Conservation (phyloP, 2,113 vertebrate species). For the Grammomys surdaster region DNA sequence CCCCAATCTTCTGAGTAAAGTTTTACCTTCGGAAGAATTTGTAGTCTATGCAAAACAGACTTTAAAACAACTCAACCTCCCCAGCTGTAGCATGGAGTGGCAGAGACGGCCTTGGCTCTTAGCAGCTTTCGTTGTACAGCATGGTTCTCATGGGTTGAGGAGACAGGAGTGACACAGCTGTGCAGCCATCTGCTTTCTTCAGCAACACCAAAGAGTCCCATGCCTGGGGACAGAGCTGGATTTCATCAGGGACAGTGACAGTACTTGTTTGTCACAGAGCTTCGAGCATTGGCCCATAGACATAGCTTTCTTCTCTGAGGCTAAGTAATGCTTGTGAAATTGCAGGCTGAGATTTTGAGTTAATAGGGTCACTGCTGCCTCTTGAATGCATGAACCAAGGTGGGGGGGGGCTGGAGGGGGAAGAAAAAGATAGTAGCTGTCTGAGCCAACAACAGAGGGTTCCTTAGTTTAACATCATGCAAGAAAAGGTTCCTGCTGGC, state of each 20-base stretch:
- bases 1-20: constrained; percentile 63
- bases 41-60: constrained; percentile 47
- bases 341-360: constrained; percentile 39
- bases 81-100: constrained; percentile 59
- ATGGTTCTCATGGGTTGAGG: constrained; percentile 14
- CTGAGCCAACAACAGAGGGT: not conserved
- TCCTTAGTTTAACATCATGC: not conserved
- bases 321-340: not conserved
- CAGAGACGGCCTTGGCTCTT: constrained; percentile 1
- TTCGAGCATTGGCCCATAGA: not conserved
- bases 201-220: not conserved
- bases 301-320: constrained; percentile 16
- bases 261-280: not conserved
- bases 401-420: not conserved
- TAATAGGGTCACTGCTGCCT: constrained; percentile 26
- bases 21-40: constrained; percentile 58
- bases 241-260: constrained; percentile 1
- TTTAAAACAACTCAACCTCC: constrained; percentile 59
- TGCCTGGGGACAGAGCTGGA: not conserved
- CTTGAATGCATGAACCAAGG: constrained; percentile 16
- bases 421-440: not conserved
- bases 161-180: constrained; percentile 27
- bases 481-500: not conserved
- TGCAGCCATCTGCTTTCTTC: constrained; percentile 8
- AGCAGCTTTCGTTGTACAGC: constrained; percentile 19